Conservation (phyloP, 2,797 vertebrate genomes). For the Cheirogaleus major region DNA sequence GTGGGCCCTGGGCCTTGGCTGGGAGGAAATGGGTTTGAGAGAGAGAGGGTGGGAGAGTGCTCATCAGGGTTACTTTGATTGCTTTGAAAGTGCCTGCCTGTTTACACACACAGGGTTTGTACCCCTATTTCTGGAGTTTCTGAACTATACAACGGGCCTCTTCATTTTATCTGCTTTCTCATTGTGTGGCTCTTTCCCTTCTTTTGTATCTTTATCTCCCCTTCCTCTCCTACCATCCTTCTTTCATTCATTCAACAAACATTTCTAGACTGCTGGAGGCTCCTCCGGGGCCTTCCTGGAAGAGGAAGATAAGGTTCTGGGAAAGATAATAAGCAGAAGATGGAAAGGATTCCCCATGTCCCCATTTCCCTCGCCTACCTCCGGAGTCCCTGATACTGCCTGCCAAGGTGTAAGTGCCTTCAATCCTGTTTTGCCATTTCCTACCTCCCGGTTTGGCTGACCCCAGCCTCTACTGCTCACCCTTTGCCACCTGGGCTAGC, state of each 20-base stretch:
- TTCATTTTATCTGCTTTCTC: not conserved
- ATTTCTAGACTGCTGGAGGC: not conserved
- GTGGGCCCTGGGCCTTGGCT: not conserved
- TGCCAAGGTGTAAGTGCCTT: too few species aligned
- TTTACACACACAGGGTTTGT: not conserved
- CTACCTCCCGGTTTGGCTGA: not conserved
- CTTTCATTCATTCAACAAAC: not conserved
- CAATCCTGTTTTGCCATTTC: not conserved
- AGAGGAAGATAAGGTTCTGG: not conserved
- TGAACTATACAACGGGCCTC: not conserved
- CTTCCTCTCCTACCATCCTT: not conserved
- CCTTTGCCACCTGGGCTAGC: accelerated
- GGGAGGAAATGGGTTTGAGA: not conserved
- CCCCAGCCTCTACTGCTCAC: accelerated
- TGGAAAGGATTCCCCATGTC: not conserved
- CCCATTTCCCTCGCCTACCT: not conserved
- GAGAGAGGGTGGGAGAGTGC: not conserved
- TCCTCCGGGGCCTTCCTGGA: not conserved
- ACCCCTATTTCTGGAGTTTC: not conserved
- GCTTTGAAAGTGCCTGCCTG: not conserved
- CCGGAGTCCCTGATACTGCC: not conserved
- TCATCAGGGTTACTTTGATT: not conserved
- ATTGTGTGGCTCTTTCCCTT: not conserved
- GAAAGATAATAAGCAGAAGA: not conserved
- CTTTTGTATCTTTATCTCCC: not conserved